Evolutionary conservation across 92 coral and sea anemone genomes (phyloP).

Genomic region (Anthopleura xanthogrammica): DNA sequence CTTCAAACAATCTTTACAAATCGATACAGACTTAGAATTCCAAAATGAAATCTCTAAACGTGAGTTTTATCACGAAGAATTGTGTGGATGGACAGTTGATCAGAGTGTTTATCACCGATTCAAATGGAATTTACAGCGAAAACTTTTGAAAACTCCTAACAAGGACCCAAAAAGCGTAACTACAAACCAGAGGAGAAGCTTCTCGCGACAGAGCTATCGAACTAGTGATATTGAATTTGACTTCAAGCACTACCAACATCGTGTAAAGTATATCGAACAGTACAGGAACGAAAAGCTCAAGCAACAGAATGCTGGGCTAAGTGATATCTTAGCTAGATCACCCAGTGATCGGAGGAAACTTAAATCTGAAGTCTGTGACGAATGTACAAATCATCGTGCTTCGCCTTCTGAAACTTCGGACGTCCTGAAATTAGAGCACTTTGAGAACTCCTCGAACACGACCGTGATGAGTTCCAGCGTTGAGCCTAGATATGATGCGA

Average conservation of each 20-base stretch:
- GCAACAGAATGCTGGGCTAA: conserved; percentile 43
- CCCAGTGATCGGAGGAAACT: conserved; percentile 5
- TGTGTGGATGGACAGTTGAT: conserved; percentile 50
- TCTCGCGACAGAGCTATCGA: conserved; percentile 18
- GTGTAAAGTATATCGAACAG: conserved; percentile 55
- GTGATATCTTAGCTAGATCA: conserved; percentile 23
- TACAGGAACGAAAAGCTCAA: conserved; percentile 47
- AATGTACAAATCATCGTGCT: conserved; percentile 11
- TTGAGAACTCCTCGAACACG: not conserved
- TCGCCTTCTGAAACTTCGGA: not conserved
- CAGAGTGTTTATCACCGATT: conserved; percentile 18
- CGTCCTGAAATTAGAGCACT: not conserved
- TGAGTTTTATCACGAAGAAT: conserved; percentile 17
- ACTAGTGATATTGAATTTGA: conserved; percentile 29
- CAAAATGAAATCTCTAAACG: conserved; percentile 25
- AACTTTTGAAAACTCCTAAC: conserved; percentile 17
- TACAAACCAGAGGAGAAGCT: not conserved
- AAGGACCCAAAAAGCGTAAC: conserved; percentile 15
- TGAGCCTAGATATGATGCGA: too few species aligned
- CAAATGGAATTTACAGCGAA: conserved; percentile 21
- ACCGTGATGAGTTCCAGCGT: not conserved
- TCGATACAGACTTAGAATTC: conserved; percentile 25
- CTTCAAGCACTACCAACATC: conserved; percentile 49
- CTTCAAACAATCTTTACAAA: conserved; percentile 39
- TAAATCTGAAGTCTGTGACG: conserved; percentile 13